These are phyloP conservation scores for Anhinga anhinga DNA, from an alignment of 2,113 vertebrate species.

Conservation along the genomic window DNA sequence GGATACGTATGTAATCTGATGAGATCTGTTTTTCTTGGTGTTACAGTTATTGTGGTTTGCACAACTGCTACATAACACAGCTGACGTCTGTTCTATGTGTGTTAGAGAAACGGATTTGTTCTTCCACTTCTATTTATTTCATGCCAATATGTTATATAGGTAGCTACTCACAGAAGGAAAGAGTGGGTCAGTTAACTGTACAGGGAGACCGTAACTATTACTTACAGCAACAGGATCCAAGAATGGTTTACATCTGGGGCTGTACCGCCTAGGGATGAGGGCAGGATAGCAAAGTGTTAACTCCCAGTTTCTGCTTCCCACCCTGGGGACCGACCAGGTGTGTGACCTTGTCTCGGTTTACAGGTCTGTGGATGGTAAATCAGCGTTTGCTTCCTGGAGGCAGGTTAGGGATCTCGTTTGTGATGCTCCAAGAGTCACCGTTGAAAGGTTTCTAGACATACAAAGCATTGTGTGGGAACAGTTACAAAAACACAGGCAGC, in stretches of 20 bases:
- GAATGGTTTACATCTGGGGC: not conserved
- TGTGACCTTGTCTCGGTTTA: not conserved
- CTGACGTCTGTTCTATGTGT: not conserved
- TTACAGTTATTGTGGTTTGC: not conserved
- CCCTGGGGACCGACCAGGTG: not conserved
- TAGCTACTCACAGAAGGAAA: not conserved
- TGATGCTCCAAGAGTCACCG: not conserved
- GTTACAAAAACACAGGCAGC: not conserved
- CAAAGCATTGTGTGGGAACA: not conserved
- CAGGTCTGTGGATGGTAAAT: not conserved
- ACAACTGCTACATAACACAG: not conserved
- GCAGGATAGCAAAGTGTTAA: not conserved
- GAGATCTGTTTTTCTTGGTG: not conserved
- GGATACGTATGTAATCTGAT: not conserved
- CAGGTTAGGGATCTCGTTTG: not conserved
- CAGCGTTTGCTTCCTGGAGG: not conserved
- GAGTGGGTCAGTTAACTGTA: not conserved
- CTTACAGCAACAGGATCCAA: not conserved
- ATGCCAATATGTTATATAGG: not conserved
- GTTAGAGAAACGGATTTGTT: not conserved
- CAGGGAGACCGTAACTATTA: not conserved
- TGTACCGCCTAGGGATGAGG: not conserved
- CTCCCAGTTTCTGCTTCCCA: not conserved
- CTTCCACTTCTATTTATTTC: not conserved
- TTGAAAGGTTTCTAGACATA: not conserved